phyloP scores from a whole-genome alignment of 2,113 vertebrate genomes.

The Hydropotes inermis region DNA sequence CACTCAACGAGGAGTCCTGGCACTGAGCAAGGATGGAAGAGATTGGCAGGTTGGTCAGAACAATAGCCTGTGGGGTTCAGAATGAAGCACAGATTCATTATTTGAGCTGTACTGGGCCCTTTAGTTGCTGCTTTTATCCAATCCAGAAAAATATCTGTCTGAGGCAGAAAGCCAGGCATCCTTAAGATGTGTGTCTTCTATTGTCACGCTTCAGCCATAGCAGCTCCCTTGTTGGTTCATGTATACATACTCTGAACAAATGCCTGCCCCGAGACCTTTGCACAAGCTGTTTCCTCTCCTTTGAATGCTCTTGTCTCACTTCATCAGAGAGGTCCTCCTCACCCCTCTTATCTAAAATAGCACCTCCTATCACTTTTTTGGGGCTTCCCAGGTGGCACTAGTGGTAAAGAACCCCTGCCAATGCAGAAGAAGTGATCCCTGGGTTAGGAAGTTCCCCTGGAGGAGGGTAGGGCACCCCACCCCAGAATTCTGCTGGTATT shows the following conservation, averaged over 20 bases:
- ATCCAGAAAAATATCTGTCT: constrained; percentile 51
- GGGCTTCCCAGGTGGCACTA: not conserved
- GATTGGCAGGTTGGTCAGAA: constrained; percentile 50
- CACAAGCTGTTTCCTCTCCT: not conserved
- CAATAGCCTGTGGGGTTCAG: not conserved
- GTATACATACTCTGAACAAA: not conserved
- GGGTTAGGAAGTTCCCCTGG: not conserved
- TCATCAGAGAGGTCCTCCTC: not conserved
- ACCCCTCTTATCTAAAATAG: not conserved
- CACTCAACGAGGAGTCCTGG: constrained; percentile 41
- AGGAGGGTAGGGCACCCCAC: not conserved
- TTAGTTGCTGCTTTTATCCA: constrained; percentile 49
- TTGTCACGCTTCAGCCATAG: not conserved
- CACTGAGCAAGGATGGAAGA: not conserved
- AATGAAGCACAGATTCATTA: constrained; percentile 46
- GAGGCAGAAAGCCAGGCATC: constrained; percentile 30
- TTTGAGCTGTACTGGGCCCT: constrained; percentile 29
- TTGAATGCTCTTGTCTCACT: not conserved
- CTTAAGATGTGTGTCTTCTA: constrained; percentile 28
- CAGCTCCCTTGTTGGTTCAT: not conserved
- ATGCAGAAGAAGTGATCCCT: not conserved
- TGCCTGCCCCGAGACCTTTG: not conserved
- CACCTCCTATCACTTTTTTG: not conserved
- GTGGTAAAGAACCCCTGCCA: not conserved
- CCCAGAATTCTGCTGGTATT: not conserved